Base-by-base conservation (phyloP, 2,888 invertebrate species). In the Azorinus chamasolen region DNA sequence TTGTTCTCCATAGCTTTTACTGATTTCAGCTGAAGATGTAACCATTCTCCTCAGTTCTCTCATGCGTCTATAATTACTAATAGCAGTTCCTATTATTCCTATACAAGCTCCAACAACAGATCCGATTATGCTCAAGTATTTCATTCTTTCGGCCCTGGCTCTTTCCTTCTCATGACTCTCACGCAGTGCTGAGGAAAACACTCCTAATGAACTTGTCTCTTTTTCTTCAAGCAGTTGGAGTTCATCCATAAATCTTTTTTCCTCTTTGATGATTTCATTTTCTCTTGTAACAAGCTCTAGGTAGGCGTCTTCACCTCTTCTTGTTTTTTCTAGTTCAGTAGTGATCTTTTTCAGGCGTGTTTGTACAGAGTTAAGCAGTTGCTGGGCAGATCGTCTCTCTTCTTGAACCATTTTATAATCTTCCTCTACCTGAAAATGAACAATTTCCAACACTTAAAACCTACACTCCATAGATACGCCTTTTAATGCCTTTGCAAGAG, bases 91-190 rank as follows among this genome's bases (percentile, higher is more conserved):
- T 0, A 95, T 92, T 79, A 96, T 95, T 14, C 96, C 96, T 4
- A 94, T 89, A 10, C 92, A 83, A 1, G 94, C 94, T 55, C 96
- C 96, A 91, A 95, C 93, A 82, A 96, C 94, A 5, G 96, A 96
- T 6, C 96, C 96, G 48, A 96, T 95, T 65, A 96, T 95, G 77
- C 96, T 96, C 95, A 96, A 96, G 92, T 97, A 97, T 93, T 97
- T 97, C 70, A 97, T 96, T 68, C 96, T 94, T 91, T 97, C 97
- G 3, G 96, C 95, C 27, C 97, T 96, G 0, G 96, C 95, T 43
- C 97, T 93, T 92, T 97, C 97, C 66, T 96, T 95, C 92, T 97
- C 97, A 89, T 97, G 97, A 20, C 96, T 96, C 82, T 96, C 95
- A 80, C 97, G 95, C 0, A 97, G 95, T 0, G 96, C 95, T 22